Base-by-base conservation (phyloP, 2,797 vertebrate species). In the Sebastes flavidus region DNA sequence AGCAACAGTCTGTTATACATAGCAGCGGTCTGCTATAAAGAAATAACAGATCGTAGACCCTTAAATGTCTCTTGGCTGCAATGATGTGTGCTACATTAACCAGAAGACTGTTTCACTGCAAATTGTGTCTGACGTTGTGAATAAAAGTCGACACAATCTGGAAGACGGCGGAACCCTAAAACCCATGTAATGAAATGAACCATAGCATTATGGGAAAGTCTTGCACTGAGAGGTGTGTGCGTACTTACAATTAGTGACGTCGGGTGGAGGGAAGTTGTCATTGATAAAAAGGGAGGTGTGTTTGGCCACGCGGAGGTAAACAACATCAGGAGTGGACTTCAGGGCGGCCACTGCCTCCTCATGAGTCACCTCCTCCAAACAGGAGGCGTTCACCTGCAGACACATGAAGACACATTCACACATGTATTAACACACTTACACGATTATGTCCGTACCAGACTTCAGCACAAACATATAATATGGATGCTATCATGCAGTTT, bases 321-420 rank as follows among this genome's bases (percentile, higher is more conserved):
- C 98, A 6, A 98, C 97, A 72, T 99, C 98, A 24, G 97, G 96
- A 11, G 98, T 99, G 55, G 98, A 98, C 94, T 99, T 99, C 89
- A 99, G 96, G 85, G 98, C 98, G 10, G 97, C 96, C 87, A 99
- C 98, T 11, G 98, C 98, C 74, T 99, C 98, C 94, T 99, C 98
- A 29, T 99, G 98, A 85, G 96, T 97, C 81, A 99, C 98, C 90
- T 99, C 98, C 94, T 99, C 98, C 89, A 96, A 89, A 88, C 94
- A 95, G 66, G 91, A 94, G 65, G 92, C 93, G 71, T 99, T 99
- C 60, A 99, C 98, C 98, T 99, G 82, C 24, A 77, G 14, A 79
- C 16, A 65, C 65, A 70, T 16, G 9, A 66, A 34, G 2, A 63
- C 20, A 72, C 12, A 58, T 5, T 3, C 14, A 52, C 22, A 74